Evolutionary conservation across 2,113 vertebrate species (phyloP).

Genomic region (Malaclemys terrapin): DNA sequence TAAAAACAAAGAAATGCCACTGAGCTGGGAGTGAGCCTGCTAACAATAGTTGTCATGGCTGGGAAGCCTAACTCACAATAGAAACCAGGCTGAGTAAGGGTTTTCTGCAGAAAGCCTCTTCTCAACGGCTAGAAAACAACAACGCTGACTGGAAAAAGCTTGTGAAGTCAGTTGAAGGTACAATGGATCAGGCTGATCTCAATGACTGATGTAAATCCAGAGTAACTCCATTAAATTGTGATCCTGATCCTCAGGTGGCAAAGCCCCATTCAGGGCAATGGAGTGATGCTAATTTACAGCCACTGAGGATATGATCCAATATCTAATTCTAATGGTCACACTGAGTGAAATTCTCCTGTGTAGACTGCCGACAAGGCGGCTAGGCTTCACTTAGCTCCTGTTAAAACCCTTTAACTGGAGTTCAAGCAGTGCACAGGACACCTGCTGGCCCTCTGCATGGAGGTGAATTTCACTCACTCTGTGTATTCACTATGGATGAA

Average conservation of each 20-base stretch:
- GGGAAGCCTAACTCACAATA: neutral
- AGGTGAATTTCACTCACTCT: neutral
- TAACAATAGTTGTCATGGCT: neutral
- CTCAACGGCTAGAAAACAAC: neutral
- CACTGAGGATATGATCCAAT: neutral
- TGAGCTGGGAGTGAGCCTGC: neutral
- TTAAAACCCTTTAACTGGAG: neutral
- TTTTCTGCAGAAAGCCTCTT: slow-evolving; percentile 29
- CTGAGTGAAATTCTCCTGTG: neutral
- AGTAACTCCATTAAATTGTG: neutral
- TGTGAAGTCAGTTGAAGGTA: neutral
- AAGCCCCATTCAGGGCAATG: neutral
- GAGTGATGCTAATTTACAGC: neutral
- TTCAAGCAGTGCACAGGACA: neutral
- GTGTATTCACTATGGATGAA: neutral
- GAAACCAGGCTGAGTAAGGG: neutral
- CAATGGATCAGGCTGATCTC: neutral
- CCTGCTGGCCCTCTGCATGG: neutral
- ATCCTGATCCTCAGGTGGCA: neutral
- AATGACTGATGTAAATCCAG: rapidly evolving
- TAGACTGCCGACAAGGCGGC: neutral
- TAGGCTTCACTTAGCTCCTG: neutral
- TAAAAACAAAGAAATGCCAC: neutral
- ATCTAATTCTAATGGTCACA: neutral
- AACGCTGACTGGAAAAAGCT: neutral